Evolutionary conservation across 2,888 invertebrate genomes (phyloP).

Genomic region (Furcula furcula): DNA sequence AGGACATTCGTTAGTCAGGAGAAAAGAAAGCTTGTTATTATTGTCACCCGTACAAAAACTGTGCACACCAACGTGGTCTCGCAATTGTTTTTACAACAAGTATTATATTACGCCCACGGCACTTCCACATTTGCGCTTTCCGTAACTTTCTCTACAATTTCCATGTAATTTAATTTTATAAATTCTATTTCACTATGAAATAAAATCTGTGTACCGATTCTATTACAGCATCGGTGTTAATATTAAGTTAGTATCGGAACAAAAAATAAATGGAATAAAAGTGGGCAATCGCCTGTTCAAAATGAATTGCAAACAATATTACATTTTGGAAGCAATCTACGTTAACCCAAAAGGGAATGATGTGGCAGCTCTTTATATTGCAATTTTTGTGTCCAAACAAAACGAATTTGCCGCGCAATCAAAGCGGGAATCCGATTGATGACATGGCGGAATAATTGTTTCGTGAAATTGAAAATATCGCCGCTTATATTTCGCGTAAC

Average conservation of each 20-base stretch:
- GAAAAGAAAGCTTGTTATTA: conserved; percentile 52
- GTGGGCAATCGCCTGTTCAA: conserved; percentile 73
- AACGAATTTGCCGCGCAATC: conserved; percentile 82
- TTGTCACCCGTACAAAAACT: conserved; percentile 50
- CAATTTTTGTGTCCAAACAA: conserved; percentile 82
- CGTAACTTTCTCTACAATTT: conserved; percentile 65
- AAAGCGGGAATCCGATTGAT: conserved; percentile 81
- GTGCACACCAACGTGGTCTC: conserved; percentile 56
- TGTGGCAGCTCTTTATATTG: conserved; percentile 82
- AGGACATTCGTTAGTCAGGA: no score
- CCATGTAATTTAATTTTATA: conserved; percentile 65
- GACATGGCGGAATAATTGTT: conserved; percentile 81
- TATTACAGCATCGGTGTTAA: conserved; percentile 46
- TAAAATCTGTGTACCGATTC: conserved; percentile 52
- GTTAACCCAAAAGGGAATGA: conserved; percentile 81
- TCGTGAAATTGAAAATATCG: conserved; percentile 80
- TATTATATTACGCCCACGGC: conserved; percentile 63
- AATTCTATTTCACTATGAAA: conserved; percentile 62
- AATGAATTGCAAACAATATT: conserved; percentile 81
- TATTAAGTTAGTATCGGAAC: conserved; percentile 65
- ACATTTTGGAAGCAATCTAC: conserved; percentile 80
- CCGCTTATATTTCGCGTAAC: conserved; percentile 60
- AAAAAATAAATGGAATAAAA: conserved; percentile 66
- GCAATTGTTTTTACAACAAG: conserved; percentile 61
- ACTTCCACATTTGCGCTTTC: conserved; percentile 54